Evolutionary conservation across 1,140 invertebrate genomes (phyloP).

Genomic region (Magallana gigas): DNA sequence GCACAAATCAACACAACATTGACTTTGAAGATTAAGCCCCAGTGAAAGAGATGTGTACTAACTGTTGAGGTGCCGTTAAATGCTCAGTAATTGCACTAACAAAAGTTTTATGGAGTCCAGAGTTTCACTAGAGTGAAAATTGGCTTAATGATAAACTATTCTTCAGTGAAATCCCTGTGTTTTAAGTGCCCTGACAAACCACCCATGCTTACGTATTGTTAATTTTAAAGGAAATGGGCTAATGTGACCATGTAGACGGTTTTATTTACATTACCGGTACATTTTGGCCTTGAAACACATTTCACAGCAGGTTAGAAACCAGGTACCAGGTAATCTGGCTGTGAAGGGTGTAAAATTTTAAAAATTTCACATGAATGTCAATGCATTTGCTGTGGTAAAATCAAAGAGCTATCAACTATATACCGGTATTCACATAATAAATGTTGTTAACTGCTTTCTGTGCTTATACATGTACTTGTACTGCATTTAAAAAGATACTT

Average conservation of each 20-base stretch:
- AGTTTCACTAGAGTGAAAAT: not conserved
- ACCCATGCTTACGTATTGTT: not conserved
- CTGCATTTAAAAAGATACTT: no score
- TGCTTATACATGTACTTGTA: no score
- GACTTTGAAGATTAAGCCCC: conserved; percentile 8
- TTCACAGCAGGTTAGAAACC: not conserved
- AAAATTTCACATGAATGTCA: no score
- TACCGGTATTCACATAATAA: no score
- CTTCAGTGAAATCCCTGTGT: not conserved
- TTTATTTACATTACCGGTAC: conserved; percentile 11
- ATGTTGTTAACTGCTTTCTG: no score
- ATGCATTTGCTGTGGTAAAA: no score
- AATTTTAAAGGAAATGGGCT: not conserved
- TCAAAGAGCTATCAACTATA: no score
- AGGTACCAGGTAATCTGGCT: not conserved
- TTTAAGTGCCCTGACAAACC: not conserved
- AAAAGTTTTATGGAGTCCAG: not conserved
- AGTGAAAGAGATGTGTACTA: not conserved
- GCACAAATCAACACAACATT: conserved; percentile 31
- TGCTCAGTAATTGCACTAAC: not conserved
- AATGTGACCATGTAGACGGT: not conserved
- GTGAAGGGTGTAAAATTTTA: no score
- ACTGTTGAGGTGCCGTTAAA: not conserved
- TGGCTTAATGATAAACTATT: not conserved
- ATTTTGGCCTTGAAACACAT: not conserved